Percentiles rank a stretch among this genome's conserved stretches.
phyloP scores from a whole-genome alignment of 2,888 invertebrate genomes.

The Macaria notata region DNA sequence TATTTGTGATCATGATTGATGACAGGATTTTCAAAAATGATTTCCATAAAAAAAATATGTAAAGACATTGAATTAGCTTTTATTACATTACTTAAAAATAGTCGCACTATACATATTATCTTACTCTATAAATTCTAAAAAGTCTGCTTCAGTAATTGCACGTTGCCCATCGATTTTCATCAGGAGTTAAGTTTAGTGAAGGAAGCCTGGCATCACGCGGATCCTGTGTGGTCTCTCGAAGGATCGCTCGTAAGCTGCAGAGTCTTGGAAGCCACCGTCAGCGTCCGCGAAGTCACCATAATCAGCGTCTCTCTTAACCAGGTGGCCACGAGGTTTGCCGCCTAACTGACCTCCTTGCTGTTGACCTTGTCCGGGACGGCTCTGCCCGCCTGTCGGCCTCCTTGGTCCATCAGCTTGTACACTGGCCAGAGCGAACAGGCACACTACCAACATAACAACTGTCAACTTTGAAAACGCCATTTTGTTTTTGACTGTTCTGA shows the following conservation, averaged over 20 bases:
- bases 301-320: constrained; percentile 57
- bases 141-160: constrained; percentile 21
- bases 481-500: constrained; percentile 31
- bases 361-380: constrained; percentile 7
- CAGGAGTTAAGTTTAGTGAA: constrained; percentile 44
- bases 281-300: constrained; percentile 44
- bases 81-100: constrained; percentile 16
- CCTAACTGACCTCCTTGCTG: constrained; percentile 1
- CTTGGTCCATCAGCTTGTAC: constrained; percentile 31
- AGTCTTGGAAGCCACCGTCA: constrained; percentile 37
- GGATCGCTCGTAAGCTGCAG: constrained; percentile 43
- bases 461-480: constrained; percentile 52
- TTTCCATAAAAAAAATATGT: constrained; percentile 14
- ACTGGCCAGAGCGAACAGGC: constrained; percentile 39
- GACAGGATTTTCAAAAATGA: too few relatives aligned
- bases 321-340: constrained; percentile 31
- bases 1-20: too few relatives aligned
- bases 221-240: constrained; percentile 60
- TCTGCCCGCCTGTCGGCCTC: background rate
- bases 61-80: constrained; percentile 37
- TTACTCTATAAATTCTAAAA: too few relatives aligned
- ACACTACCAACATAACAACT: constrained; percentile 45
- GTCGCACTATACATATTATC: too few relatives aligned
- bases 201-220: constrained; percentile 58
- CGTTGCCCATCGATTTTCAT: constrained; percentile 17